A percentile compares a stretch with the other conserved stretches of the same genome.
Evolutionary conservation across 2,797 vertebrate species (phyloP).

Genomic region (Acanthopagrus latus): DNA sequence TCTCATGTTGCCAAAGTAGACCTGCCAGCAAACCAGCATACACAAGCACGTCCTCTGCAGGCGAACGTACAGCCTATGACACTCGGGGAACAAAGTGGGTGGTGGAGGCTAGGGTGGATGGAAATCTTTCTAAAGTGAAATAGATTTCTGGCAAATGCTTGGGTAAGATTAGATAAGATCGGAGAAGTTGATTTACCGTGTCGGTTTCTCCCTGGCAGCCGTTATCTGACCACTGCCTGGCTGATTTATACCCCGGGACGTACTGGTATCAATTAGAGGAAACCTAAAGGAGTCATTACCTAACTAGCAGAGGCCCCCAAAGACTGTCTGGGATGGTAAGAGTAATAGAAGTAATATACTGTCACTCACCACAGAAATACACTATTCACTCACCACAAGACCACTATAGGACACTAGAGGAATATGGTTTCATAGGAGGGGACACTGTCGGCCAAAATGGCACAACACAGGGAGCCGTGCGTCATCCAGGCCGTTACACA

Average conservation of each 20-base stretch:
- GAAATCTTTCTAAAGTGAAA: constrained; percentile 76
- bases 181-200: constrained; percentile 79
- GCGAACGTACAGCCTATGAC: constrained; percentile 41
- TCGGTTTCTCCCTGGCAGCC: constrained; percentile 82
- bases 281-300: constrained; percentile 84
- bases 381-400: constrained; percentile 78
- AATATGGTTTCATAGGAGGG: constrained; percentile 73
- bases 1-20: constrained; percentile 11
- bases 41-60: not conserved
- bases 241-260: constrained; percentile 75
- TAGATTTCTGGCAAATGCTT: constrained; percentile 76
- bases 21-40: constrained; percentile 5
- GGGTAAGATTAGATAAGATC: constrained; percentile 79
- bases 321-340: constrained; percentile 76
- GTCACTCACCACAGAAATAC: constrained; percentile 81
- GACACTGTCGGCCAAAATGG: constrained; percentile 65
- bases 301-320: constrained; percentile 74
- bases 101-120: constrained; percentile 61
- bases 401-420: constrained; percentile 78
- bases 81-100: constrained; percentile 61
- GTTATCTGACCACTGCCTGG: constrained; percentile 81
- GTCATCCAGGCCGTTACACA: constrained; percentile 63
- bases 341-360: constrained; percentile 83
- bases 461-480: constrained; percentile 58
- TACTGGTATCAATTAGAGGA: constrained; percentile 82